Conservation (phyloP, 2,888 invertebrate species). For the Tuberolachnus salignus region DNA sequence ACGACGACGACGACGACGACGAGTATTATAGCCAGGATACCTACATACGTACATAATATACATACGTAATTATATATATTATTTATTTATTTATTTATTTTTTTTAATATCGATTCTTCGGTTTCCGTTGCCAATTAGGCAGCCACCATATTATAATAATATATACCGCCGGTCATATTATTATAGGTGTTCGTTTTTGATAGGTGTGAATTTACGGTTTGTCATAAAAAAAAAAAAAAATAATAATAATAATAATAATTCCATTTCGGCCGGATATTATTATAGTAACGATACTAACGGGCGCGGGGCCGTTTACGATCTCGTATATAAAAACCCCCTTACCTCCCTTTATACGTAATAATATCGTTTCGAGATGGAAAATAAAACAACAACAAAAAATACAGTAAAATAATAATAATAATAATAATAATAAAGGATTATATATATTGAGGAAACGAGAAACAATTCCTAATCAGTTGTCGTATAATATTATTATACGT, state of each 20-base stretch:
- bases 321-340: background rate
- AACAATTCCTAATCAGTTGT: constrained; percentile 22
- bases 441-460: background rate
- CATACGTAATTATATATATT: background rate
- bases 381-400: background rate
- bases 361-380: background rate
- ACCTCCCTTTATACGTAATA: background rate
- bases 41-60: background rate
- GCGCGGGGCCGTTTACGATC: constrained; percentile 1
- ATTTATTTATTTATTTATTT: constrained; percentile 3
- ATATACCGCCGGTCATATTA: background rate
- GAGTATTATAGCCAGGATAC: no score
- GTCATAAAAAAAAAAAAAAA: constrained; percentile 35
- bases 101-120: constrained; percentile 28
- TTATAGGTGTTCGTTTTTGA: background rate
- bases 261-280: constrained; percentile 33
- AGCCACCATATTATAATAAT: background rate
- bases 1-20: no score
- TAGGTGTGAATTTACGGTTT: constrained; percentile 44
- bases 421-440: background rate
- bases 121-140: constrained; percentile 39
- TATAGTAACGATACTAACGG: background rate
- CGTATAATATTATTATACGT: background rate
- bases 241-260: background rate
- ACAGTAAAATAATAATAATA: background rate